Evolutionary conservation across 2,888 invertebrate species (phyloP).

Genomic region (Epinotia demarniana): DNA sequence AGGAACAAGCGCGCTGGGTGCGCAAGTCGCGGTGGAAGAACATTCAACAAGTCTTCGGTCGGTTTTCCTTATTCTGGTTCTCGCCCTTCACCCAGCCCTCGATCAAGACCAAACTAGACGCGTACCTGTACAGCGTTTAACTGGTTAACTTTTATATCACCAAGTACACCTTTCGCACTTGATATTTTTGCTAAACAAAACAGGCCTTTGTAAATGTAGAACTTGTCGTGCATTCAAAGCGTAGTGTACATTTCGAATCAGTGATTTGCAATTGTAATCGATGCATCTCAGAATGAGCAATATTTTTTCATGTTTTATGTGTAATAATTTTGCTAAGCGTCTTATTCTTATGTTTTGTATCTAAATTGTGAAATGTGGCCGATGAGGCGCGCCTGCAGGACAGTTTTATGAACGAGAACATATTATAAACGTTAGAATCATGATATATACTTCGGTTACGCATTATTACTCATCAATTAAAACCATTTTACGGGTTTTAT

Average conservation of each 20-base stretch:
- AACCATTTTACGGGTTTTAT: too few relatives aligned
- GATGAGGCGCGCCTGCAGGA: neutral
- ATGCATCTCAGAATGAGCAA: conserved; percentile 42
- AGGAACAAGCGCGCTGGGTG: conserved; percentile 97
- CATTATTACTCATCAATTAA: too few relatives aligned
- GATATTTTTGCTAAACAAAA: conserved; percentile 35
- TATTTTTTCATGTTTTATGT: conserved; percentile 36
- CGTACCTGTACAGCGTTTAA: conserved; percentile 93
- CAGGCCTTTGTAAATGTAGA: conserved; percentile 12
- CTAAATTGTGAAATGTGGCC: conserved; percentile 7
- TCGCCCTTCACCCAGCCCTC: conserved; percentile 96
- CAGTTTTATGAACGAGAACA: too few relatives aligned
- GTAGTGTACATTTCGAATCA: conserved; percentile 16
- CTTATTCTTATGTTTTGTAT: conserved; percentile 24
- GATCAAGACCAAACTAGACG: conserved; percentile 90
- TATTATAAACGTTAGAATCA: too few relatives aligned
- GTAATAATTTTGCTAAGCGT: conserved; percentile 40
- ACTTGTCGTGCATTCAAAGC: conserved; percentile 8
- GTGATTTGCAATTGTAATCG: conserved; percentile 33
- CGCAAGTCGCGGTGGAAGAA: conserved; percentile 97
- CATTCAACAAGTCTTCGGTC: conserved; percentile 98
- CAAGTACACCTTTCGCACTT: conserved; percentile 11
- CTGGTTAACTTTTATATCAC: conserved; percentile 17
- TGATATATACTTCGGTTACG: too few relatives aligned
- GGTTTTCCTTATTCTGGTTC: conserved; percentile 97